Percentiles rank a stretch among this genome's conserved stretches.
These are phyloP conservation scores for Drosophila greeni DNA, from an alignment of 2,888 invertebrate species.

Conservation along the genomic window DNA sequence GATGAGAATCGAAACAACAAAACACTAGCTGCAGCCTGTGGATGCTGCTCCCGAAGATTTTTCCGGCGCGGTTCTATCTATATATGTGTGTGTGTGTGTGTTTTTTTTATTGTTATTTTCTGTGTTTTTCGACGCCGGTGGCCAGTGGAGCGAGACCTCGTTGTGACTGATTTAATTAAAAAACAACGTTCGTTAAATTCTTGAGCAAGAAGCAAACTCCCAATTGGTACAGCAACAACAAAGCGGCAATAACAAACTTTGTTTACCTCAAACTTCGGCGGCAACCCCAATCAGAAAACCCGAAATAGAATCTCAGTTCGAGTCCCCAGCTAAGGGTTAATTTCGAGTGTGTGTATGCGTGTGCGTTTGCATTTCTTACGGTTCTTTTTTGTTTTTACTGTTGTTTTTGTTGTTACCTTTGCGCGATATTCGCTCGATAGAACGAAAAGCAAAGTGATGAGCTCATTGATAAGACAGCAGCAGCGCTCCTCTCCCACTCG, in stretches of 20 bases:
- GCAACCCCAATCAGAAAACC: slow-evolving; percentile 40
- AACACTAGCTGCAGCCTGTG: slow-evolving; percentile 18
- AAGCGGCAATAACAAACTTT: slow-evolving; percentile 35
- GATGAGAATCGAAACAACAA: neutral
- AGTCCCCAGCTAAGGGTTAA: slow-evolving; percentile 52
- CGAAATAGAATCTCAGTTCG: slow-evolving; percentile 45
- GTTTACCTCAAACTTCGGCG: slow-evolving; percentile 48
- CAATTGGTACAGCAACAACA: slow-evolving; percentile 33
- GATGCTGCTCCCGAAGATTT: slow-evolving; percentile 17
- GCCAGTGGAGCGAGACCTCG: neutral
- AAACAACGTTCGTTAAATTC: neutral
- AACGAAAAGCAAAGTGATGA: slow-evolving; percentile 35
- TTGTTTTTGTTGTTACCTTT: slow-evolving; percentile 3
- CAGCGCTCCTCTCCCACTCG: neutral
- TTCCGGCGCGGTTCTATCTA: slow-evolving; percentile 12
- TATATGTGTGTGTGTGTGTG: neutral
- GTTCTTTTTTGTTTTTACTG: neutral
- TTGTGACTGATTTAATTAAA: neutral
- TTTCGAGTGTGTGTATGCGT: slow-evolving; percentile 6
- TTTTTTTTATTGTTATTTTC: neutral
- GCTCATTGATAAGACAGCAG: slow-evolving; percentile 45
- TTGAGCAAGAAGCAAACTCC: neutral
- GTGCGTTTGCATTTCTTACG: slow-evolving; percentile 7
- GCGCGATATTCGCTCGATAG: slow-evolving; percentile 1
- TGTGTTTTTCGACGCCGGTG: slow-evolving; percentile 9